phyloP scores from a whole-genome alignment of 2,113 vertebrate genomes.

The Aldabrachelys gigantea region DNA sequence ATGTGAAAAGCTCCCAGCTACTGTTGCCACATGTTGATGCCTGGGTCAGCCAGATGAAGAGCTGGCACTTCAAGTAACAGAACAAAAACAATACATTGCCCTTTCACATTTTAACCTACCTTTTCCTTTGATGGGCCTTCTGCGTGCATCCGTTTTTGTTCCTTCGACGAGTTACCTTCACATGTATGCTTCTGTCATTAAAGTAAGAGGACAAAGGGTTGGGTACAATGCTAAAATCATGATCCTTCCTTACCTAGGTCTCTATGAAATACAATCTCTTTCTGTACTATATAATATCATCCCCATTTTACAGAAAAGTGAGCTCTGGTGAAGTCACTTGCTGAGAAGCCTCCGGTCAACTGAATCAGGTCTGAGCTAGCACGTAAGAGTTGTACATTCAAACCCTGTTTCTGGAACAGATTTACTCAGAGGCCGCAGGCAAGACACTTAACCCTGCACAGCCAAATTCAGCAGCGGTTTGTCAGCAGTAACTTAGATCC shows the following conservation, averaged over 20 bases:
- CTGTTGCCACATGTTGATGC: not conserved
- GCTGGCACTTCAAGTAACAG: not conserved
- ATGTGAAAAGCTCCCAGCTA: not conserved
- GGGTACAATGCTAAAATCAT: not conserved
- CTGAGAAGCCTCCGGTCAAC: not conserved
- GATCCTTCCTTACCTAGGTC: not conserved
- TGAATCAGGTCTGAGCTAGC: not conserved
- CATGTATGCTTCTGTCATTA: constrained; percentile 74
- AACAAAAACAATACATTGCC: not conserved
- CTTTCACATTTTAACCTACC: constrained; percentile 29
- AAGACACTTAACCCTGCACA: not conserved
- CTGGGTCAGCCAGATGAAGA: not conserved
- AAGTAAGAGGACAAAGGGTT: not conserved
- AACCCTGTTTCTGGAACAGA: not conserved
- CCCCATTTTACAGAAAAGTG: not conserved
- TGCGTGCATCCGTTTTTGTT: constrained; percentile 29
- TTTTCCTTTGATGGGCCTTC: constrained; percentile 43
- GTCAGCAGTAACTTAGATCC: not conserved
- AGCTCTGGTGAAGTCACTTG: not conserved
- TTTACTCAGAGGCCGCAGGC: not conserved
- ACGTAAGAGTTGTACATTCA: not conserved
- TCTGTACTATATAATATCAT: not conserved
- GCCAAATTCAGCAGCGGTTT: not conserved
- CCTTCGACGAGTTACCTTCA: constrained; percentile 19
- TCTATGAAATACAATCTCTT: not conserved